Percentiles rank a stretch among this genome's conserved stretches.
These are phyloP conservation scores for Menura novaehollandiae DNA, from an alignment of 2,113 vertebrate species.

Conservation along the genomic window DNA sequence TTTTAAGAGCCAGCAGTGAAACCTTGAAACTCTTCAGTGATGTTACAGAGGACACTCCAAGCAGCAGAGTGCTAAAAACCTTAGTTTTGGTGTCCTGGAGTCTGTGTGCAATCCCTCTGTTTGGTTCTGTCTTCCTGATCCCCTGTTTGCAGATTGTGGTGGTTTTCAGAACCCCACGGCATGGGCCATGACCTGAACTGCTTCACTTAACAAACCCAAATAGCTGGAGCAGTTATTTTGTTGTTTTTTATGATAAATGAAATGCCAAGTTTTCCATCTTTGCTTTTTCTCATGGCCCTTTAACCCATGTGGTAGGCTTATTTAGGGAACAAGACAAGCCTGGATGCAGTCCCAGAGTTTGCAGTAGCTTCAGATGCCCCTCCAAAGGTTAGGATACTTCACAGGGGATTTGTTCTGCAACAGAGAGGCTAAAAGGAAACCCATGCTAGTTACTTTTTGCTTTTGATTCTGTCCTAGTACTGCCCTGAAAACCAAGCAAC, in stretches of 20 bases:
- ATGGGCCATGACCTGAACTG: slow-evolving; percentile 15
- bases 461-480: background rate
- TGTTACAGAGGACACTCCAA: background rate
- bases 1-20: background rate
- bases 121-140: background rate
- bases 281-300: slow-evolving; percentile 64
- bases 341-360: slow-evolving; percentile 57
- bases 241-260: slow-evolving; percentile 33
- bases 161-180: slow-evolving; percentile 4
- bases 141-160: background rate
- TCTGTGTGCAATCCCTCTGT: background rate
- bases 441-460: background rate
- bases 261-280: slow-evolving; percentile 41
- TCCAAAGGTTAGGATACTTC: slow-evolving; percentile 57
- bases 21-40: background rate
- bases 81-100: background rate
- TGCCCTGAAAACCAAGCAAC: slow-evolving; percentile 6
- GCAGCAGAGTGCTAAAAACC: background rate
- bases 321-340: slow-evolving; percentile 60
- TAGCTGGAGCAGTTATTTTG: slow-evolving; percentile 16
- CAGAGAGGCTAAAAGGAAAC: slow-evolving; percentile 28
- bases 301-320: slow-evolving; percentile 51
- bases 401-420: slow-evolving; percentile 41
- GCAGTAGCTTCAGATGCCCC: slow-evolving; percentile 62
- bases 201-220: slow-evolving; percentile 48